phyloP scores from a whole-genome alignment of 2,888 invertebrate species.

The Drosophila pegasa region DNA sequence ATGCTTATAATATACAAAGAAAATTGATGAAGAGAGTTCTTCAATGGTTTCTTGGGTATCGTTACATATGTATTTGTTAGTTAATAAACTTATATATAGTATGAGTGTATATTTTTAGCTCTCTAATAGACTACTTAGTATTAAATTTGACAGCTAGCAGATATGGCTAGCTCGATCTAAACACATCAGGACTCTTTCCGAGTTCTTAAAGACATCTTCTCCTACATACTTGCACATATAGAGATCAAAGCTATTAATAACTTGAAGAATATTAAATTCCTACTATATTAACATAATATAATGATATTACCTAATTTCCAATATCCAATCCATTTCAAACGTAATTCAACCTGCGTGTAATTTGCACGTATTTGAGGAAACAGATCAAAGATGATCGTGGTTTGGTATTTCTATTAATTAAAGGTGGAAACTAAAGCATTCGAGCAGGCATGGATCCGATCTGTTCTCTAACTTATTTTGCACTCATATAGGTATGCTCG shows the following conservation, averaged over 20 bases:
- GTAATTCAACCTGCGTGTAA: background rate
- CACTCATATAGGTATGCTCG: background rate
- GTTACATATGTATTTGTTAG: no score
- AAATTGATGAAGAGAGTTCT: slow-evolving; percentile 9
- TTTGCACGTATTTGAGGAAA: slow-evolving; percentile 6
- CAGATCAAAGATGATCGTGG: background rate
- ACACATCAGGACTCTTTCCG: background rate
- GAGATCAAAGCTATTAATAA: background rate
- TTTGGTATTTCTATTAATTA: slow-evolving; percentile 29
- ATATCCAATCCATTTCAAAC: background rate
- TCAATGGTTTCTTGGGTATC: no score
- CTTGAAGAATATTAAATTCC: background rate
- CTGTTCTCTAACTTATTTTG: slow-evolving; percentile 2
- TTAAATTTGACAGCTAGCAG: background rate
- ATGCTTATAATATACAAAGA: background rate
- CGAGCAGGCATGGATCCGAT: slow-evolving; percentile 21
- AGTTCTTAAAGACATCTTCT: background rate
- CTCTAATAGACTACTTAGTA: background rate
- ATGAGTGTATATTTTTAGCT: background rate
- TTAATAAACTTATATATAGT: background rate
- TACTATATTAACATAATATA: no score
- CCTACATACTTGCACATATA: background rate
- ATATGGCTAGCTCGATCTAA: background rate
- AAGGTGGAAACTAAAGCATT: slow-evolving; percentile 5
- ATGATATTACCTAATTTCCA: background rate